Conservation (phyloP, 2,113 vertebrate genomes). For the Dicrurus megarhynchus region DNA sequence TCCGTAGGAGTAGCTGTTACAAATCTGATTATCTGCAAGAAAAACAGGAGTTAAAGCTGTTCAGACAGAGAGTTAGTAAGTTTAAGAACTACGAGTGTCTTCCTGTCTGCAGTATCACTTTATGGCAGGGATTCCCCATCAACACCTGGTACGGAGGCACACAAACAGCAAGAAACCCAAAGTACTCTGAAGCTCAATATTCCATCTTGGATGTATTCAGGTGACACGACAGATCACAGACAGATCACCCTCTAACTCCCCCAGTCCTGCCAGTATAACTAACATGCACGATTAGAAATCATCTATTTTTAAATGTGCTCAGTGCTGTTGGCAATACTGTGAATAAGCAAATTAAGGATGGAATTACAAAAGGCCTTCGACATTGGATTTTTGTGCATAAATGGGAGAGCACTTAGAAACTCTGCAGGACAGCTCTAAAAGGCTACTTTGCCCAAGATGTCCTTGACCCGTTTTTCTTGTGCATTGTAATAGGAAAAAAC, state of each 20-base stretch:
- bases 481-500: background rate
- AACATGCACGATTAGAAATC: background rate
- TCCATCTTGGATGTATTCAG: background rate
- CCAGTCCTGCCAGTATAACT: background rate
- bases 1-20: constrained; percentile 93
- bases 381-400: constrained; percentile 6
- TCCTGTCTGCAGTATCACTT: background rate
- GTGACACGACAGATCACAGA: background rate
- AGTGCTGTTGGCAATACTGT: background rate
- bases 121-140: background rate
- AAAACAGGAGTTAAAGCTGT: background rate
- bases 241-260: background rate
- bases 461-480: background rate
- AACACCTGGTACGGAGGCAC: background rate
- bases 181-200: background rate
- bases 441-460: background rate
- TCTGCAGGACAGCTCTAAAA: background rate
- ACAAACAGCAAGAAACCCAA: background rate
- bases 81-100: background rate
- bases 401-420: constrained; percentile 1
- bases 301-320: background rate
- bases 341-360: constrained; percentile 12
- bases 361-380: background rate
- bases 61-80: background rate
- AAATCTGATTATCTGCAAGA: constrained; percentile 72